phyloP scores from a whole-genome alignment of 1,140 invertebrate species.

The Dinoponera quadriceps region DNA sequence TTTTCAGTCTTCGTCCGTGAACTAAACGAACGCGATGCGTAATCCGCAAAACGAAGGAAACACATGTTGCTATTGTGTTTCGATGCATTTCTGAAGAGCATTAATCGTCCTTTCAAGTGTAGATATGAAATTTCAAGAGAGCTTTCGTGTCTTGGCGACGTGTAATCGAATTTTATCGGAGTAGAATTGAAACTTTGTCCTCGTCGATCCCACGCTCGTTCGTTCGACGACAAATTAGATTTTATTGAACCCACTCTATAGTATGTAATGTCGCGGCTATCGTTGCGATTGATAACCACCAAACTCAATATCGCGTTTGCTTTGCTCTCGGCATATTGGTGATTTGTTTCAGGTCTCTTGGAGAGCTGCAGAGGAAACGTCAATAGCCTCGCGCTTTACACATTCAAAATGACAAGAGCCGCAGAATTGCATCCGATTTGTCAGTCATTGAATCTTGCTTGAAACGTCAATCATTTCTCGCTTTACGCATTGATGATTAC shows the following conservation, averaged over 20 bases:
- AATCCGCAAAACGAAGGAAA: background rate
- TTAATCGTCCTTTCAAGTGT: background rate
- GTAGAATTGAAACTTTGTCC: no score
- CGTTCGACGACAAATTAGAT: background rate
- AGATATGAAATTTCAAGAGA: background rate
- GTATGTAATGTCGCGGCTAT: constrained; percentile 4
- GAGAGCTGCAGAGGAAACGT: background rate
- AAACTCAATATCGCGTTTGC: constrained; percentile 25
- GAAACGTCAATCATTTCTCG: no score
- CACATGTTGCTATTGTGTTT: background rate
- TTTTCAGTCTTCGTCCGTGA: background rate
- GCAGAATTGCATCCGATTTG: background rate
- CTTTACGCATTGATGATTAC: no score
- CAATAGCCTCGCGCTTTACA: background rate
- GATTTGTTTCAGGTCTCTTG: background rate
- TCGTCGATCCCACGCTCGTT: background rate
- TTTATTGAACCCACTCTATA: constrained; percentile 5
- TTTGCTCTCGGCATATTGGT: constrained; percentile 23
- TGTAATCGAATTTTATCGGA: no score
- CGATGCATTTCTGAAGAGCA: background rate
- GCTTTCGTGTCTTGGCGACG: no score
- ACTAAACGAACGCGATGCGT: background rate
- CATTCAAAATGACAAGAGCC: background rate
- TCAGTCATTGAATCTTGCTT: background rate
- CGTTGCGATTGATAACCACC: constrained; percentile 1